A percentile compares a stretch with the other conserved stretches of the same genome.
Conservation (phyloP, 2,113 vertebrate genomes). For the Indicator indicator region DNA sequence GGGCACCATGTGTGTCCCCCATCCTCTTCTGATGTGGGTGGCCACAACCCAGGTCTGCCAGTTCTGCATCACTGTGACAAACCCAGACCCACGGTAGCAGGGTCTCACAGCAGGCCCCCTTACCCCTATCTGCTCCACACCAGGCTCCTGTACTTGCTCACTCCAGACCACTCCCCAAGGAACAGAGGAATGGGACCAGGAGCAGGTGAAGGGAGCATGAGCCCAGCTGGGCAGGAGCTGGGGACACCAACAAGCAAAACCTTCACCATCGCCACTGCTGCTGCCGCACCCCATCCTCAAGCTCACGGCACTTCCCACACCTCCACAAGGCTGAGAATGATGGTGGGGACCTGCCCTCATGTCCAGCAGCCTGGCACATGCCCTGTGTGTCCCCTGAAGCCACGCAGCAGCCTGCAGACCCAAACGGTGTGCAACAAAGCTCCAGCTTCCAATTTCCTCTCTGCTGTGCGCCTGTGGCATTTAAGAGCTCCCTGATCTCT, state of each 20-base stretch:
- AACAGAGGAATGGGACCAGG: not conserved
- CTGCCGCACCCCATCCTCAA: not conserved
- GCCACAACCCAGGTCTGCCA: not conserved
- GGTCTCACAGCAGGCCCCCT: not conserved
- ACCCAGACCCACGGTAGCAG: accelerated
- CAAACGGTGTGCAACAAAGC: not conserved
- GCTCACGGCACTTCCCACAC: accelerated
- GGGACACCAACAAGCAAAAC: not conserved
- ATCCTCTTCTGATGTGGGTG: accelerated
- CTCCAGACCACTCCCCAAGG: not conserved
- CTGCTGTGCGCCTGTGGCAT: slow-evolving; percentile 43
- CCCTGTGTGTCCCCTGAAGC: not conserved
- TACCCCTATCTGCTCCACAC: not conserved
- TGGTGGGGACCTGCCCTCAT: accelerated
- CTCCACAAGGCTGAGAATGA: accelerated
- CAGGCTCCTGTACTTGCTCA: not conserved
- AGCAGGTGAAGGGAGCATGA: not conserved
- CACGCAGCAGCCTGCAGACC: not conserved
- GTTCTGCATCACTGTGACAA: not conserved
- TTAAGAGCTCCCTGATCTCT: slow-evolving; percentile 59
- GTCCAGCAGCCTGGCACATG: accelerated
- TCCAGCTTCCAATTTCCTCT: not conserved
- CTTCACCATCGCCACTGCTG: not conserved
- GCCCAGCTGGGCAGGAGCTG: not conserved
- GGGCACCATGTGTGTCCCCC: accelerated